Conservation (phyloP, 2,888 invertebrate species). For the Drosophila pseudotalamancana region DNA sequence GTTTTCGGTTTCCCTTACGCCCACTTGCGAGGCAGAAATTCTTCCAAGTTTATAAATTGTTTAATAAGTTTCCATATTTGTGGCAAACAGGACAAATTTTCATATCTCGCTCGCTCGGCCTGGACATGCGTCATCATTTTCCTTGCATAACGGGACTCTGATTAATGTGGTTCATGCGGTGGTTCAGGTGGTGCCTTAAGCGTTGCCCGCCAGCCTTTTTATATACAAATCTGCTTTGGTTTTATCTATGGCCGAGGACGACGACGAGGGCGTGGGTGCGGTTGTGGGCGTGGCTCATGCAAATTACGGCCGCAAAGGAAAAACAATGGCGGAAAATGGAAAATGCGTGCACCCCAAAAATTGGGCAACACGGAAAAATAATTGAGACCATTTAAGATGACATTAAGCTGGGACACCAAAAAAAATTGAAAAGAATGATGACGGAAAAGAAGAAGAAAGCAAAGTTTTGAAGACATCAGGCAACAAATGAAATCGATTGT, state of each 20-base stretch:
- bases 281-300: slow-evolving; percentile 47
- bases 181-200: slow-evolving; percentile 11
- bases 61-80: slow-evolving; percentile 51
- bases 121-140: slow-evolving; percentile 17
- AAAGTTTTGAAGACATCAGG: slow-evolving; percentile 41
- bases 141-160: slow-evolving; percentile 39
- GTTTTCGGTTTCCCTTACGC: too few relatives aligned
- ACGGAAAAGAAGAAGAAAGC: too few relatives aligned
- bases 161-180: slow-evolving; percentile 41
- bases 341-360: slow-evolving; percentile 1
- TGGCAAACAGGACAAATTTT: slow-evolving; percentile 29
- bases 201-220: slow-evolving; percentile 29
- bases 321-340: not conserved
- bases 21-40: not conserved
- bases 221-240: slow-evolving; percentile 44
- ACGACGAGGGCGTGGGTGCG: too few relatives aligned
- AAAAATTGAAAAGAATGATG: too few relatives aligned
- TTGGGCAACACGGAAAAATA: slow-evolving; percentile 54
- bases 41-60: slow-evolving; percentile 58
- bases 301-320: slow-evolving; percentile 41
- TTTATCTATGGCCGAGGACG: slow-evolving; percentile 37
- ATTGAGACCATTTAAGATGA: slow-evolving; percentile 71
- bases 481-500: slow-evolving; percentile 27
- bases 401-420: slow-evolving; percentile 62
- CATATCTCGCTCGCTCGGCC: slow-evolving; percentile 28